Percentiles rank a stretch among this genome's conserved stretches.
phyloP scores from a whole-genome alignment of 30 jellyfish, hydroid and myxozoan species.

The Aurelia sp. region DNA sequence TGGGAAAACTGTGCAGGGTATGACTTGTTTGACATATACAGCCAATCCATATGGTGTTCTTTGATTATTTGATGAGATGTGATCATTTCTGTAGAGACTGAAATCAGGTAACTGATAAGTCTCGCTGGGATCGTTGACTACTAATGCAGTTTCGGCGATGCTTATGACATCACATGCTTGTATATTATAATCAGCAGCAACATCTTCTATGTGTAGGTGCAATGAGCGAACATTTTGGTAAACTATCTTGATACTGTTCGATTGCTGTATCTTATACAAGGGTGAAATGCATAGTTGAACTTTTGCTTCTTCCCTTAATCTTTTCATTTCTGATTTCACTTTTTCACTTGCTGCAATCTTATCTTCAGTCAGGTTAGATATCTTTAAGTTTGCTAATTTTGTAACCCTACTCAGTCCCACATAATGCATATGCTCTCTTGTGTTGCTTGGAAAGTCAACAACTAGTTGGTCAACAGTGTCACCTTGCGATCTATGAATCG shows the following conservation, averaged over 20 bases:
- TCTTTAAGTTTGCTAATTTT: background rate
- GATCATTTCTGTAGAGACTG: slow-evolving; percentile 21
- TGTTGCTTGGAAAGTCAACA: background rate
- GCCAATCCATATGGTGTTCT: slow-evolving; percentile 7
- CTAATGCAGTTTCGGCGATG: slow-evolving; percentile 15
- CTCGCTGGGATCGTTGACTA: too few relatives aligned
- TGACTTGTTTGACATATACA: background rate
- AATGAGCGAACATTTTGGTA: slow-evolving; percentile 37
- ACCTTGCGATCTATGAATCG: slow-evolving; percentile 51
- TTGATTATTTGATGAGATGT: background rate
- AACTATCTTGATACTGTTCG: background rate
- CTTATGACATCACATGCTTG: slow-evolving; percentile 9
- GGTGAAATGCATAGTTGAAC: background rate
- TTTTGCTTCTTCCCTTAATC: slow-evolving; percentile 1
- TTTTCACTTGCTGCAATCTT: slow-evolving; percentile 5
- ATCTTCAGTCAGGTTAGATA: background rate
- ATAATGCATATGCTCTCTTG: slow-evolving; percentile 55
- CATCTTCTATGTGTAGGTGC: slow-evolving; percentile 6
- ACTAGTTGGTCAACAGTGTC: slow-evolving; percentile 15
- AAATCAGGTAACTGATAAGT: background rate
- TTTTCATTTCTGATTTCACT: slow-evolving; percentile 32
- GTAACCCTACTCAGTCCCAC: slow-evolving; percentile 39
- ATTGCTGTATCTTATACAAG: background rate
- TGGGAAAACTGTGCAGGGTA: background rate
- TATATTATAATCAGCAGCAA: slow-evolving; percentile 9